phyloP scores from a whole-genome alignment of 2,113 vertebrate genomes.

The Saimiri boliviensis region DNA sequence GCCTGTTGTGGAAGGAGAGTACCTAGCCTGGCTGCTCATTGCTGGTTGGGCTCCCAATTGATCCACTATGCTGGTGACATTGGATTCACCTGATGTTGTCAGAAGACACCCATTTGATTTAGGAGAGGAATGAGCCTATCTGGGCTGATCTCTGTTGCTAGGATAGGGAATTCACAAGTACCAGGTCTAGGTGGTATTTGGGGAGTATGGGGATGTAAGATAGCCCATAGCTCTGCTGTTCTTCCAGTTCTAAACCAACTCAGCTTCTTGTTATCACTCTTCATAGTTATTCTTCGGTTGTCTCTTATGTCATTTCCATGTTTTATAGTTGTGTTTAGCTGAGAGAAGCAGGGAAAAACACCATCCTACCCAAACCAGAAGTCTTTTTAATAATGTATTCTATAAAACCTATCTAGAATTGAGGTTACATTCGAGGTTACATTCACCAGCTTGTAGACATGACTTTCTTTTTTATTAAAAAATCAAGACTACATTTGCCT shows the following conservation, averaged over 20 bases:
- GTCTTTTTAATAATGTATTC: constrained; percentile 16
- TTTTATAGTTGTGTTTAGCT: constrained; percentile 21
- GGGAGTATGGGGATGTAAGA: neutral
- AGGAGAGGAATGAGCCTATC: neutral
- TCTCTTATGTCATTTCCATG: neutral
- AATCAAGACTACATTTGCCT: constrained; percentile 2
- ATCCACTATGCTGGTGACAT: neutral
- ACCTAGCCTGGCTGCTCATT: constrained; percentile 2
- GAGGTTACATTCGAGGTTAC: constrained; percentile 44
- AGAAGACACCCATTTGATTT: neutral
- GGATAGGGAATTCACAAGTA: neutral
- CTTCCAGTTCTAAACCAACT: neutral
- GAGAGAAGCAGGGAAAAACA: neutral
- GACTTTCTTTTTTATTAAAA: constrained; percentile 21
- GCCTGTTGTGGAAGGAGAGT: neutral
- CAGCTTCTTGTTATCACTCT: neutral
- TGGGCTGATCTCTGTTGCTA: constrained; percentile 2
- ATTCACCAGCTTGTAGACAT: constrained; percentile 31
- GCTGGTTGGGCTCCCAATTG: neutral
- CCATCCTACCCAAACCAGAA: neutral
- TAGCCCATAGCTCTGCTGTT: neutral
- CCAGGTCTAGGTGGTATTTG: neutral
- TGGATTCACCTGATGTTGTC: neutral
- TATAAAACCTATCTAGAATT: constrained; percentile 33
- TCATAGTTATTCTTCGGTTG: neutral